Base-by-base conservation (phyloP, 2,797 vertebrate species). In the Lutjanus campechanus region DNA sequence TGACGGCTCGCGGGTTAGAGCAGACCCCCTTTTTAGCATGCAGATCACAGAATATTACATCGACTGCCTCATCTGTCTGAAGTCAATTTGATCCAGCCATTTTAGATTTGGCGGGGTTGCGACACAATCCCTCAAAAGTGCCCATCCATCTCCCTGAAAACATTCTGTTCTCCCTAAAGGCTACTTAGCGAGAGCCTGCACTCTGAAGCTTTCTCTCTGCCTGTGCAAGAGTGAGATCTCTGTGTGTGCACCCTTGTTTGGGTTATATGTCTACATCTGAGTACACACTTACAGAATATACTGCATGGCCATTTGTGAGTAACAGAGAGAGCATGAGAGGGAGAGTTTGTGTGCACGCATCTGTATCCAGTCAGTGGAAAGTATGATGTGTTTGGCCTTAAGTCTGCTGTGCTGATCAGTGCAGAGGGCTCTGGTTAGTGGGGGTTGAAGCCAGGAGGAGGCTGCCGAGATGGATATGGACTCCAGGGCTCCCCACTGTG, bases 1-100 rank as follows among this genome's bases (percentile, higher is more conserved):
- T 95, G 94, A 90, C 88, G 76, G 89, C 86, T 91, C 53, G 22
- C 67, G 72, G 93, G 92, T 94, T 94, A 92, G 79, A 86, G 88
- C 93, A 56, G 87, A 90, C 85, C 84, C 88, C 91, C 93, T 93
- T 86, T 92, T 95, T 94, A 94, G 89, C 91, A 95, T 95, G 93
- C 94, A 94, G 91, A 95, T 94, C 93, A 94, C 94, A 94, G 79
- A 93, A 90, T 94, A 94, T 95, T 94, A 94, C 94, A 94, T 94
- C 92, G 91, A 94, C 93, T 91, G 88, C 90, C 90, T 93, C 93
- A 90, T 94, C 93, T 87, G 91, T 94, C 94, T 94, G 91, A 91
- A 94, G 93, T 94, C 94, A 94, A 94, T 95, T 93, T 93, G 93
- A 94, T 94, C 93, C 93, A 91, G 92, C 92, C 93, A 94, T 95